Conservation (phyloP, 2,888 invertebrate species). For the Theretra japonica region DNA sequence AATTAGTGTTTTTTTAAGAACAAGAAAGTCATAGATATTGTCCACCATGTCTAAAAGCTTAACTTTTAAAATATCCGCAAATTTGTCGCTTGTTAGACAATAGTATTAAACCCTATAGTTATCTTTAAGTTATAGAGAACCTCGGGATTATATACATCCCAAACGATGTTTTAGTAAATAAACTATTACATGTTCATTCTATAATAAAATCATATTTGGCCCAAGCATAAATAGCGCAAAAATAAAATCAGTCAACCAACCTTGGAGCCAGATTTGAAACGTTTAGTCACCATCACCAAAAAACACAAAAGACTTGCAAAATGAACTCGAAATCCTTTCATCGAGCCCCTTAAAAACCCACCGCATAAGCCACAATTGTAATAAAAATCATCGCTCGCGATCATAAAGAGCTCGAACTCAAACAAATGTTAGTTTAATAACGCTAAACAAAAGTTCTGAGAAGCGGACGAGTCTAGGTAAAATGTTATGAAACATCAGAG, state of each 20-base stretch:
- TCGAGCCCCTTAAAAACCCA: background rate
- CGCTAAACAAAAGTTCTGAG: conserved; percentile 50
- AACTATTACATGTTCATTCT: background rate
- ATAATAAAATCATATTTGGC: background rate
- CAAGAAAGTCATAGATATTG: too few relatives aligned
- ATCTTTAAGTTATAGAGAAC: too few relatives aligned
- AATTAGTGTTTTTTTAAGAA: too few relatives aligned
- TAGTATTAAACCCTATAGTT: too few relatives aligned
- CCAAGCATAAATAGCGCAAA: background rate
- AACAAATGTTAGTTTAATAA: conserved; percentile 1
- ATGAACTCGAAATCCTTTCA: background rate
- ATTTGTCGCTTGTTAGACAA: too few relatives aligned
- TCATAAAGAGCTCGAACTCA: conserved; percentile 19
- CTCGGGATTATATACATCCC: too few relatives aligned
- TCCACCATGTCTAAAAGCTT: too few relatives aligned
- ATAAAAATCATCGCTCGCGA: conserved; percentile 9
- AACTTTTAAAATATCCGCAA: too few relatives aligned
- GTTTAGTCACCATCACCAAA: background rate
- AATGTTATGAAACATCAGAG: conserved; percentile 65
- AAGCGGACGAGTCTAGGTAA: conserved; percentile 49
- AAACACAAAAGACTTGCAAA: background rate
- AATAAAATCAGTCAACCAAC: background rate
- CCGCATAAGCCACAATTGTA: conserved; percentile 12
- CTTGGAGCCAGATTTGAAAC: background rate
- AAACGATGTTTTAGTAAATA: too few relatives aligned